Base-by-base conservation (phyloP, 2,888 invertebrate species). In the Cryptocephalus moraei region DNA sequence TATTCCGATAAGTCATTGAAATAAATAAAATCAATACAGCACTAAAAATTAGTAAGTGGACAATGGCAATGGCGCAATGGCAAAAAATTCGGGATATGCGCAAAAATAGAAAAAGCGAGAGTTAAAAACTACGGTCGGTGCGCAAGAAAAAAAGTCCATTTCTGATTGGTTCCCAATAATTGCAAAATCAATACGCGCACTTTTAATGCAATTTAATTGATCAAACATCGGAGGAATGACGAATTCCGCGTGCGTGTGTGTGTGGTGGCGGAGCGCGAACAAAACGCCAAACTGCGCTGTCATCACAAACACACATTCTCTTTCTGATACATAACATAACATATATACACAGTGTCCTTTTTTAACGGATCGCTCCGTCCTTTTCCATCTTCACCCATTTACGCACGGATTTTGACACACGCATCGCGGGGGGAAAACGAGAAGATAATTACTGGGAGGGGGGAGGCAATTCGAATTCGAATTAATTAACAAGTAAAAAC, bases 81-180 rank as follows among this genome's bases (percentile, higher is more conserved):
- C 67, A 69, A 69, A 62, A 70, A 70, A 69, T 66, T 67, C 64
- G 66, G 68, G 67, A 64, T 67, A 64, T 69, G 69, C 68, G 55
- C 52, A 52, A 55, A 53, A 55, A 53, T 51, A 53, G 53, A 53
- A 65, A 62, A 61, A 58, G 57, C 60, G 55, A 59, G 57, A 61
- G 63, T 63, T 62, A 62, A 65, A 67, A 66, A 67, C 64, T 66
- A 66, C 64, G 58, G 59, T 55, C 59, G 36, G 12, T 11, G 36
- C 12, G 12, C 36, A 65, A 67, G 63, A 64, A 69, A 67, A n/a
- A 62, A 68, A 68, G 66, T 68, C 69, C 66, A 69, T 64, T 66
- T 66, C 68, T 69, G 70, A 71, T 71, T 71, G 70, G 71, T 70
- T 70, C 65, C 63, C 70, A 64, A 71, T 71, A 70, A 71, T 71